A percentile compares a stretch with the other conserved stretches of the same genome.
These are phyloP conservation scores for Conomelus anceps DNA, from an alignment of 2,888 invertebrate species.

Conservation along the genomic window DNA sequence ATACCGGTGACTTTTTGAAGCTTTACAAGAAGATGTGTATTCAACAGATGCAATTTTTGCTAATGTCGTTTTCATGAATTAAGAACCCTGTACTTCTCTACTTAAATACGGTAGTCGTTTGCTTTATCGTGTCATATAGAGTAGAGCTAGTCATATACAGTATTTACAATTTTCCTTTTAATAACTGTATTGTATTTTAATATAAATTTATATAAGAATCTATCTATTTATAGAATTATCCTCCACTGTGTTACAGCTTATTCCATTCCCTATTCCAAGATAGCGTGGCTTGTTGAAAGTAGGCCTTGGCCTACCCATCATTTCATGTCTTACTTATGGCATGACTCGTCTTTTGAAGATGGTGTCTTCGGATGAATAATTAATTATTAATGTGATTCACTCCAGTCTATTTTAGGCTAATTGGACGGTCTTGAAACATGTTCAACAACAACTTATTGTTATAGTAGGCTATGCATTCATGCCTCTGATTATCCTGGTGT, in stretches of 20 bases:
- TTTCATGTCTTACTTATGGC: no score
- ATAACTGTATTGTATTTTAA: slow-evolving; percentile 23
- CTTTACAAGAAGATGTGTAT: slow-evolving; percentile 26
- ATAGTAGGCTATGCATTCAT: neutral
- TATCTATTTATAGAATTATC: slow-evolving; percentile 17
- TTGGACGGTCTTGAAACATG: neutral
- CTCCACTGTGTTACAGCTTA: slow-evolving; percentile 25
- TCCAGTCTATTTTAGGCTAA: neutral
- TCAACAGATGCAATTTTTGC: slow-evolving; percentile 26
- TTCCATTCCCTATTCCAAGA: slow-evolving; percentile 3
- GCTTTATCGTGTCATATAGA: slow-evolving; percentile 26
- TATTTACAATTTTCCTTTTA: slow-evolving; percentile 21
- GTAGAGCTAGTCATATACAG: slow-evolving; percentile 23
- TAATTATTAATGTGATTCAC: neutral
- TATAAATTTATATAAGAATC: slow-evolving; percentile 23
- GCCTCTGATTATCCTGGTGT: neutral
- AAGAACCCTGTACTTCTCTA: slow-evolving; percentile 24
- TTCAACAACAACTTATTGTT: neutral
- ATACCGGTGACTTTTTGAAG: slow-evolving; percentile 28
- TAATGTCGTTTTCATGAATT: slow-evolving; percentile 25
- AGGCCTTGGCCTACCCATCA: neutral
- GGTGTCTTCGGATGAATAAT: neutral
- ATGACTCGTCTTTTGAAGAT: neutral
- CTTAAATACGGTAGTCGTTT: slow-evolving; percentile 23
- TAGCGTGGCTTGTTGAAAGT: neutral